Base-by-base conservation (phyloP, 2,113 vertebrate genomes). In the Syngnathus typhle region DNA sequence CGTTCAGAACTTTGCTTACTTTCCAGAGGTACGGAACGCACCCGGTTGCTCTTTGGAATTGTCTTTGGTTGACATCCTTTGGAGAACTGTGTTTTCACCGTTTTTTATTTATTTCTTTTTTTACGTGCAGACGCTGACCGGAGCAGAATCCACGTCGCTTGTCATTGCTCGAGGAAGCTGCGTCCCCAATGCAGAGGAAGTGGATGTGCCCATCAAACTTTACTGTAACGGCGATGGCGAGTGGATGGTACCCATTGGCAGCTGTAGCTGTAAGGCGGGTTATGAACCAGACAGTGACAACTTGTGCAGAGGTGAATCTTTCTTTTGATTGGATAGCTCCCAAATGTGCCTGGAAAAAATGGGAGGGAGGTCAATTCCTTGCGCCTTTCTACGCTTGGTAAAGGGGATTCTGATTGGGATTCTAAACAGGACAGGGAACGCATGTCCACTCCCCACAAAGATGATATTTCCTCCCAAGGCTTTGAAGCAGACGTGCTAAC, bases 211-310 rank as follows among this genome's bases (percentile, higher is more conserved):
- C 71, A 96, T 98, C 82, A 98, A 98, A 78, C 93, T 99, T 60
- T 99, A 97, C 89, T 99, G 97, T 86, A 98, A 98, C 0, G 97
- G 96, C 0, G 97, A 99, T 0, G 96, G 97, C 32, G 97, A 98
- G 72, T 99, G 97, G 97, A 96, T 99, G 94, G 97, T 98, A 37
- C 97, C 97, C 65, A 99, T 99, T 0, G 96, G 97, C 18, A 94
- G 96, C 82, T 99, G 97, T 75, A 96, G 95, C 56, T 99, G 97
- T 87, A 95, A 92, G 84, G 91, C 95, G 19, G 97, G 97, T 37
- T 98, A 94, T 0, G 94, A 98, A 83, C 94, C 96, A 0, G 95
- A 95, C 81, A 95, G 95, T 80, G 93, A 92, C 1, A 90, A 94
- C 83, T 91, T 91, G 70, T 99, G 97, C 85, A 94, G 92, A 91